Conservation (phyloP, 2,113 vertebrate species). For the Myiagra hebetior region DNA sequence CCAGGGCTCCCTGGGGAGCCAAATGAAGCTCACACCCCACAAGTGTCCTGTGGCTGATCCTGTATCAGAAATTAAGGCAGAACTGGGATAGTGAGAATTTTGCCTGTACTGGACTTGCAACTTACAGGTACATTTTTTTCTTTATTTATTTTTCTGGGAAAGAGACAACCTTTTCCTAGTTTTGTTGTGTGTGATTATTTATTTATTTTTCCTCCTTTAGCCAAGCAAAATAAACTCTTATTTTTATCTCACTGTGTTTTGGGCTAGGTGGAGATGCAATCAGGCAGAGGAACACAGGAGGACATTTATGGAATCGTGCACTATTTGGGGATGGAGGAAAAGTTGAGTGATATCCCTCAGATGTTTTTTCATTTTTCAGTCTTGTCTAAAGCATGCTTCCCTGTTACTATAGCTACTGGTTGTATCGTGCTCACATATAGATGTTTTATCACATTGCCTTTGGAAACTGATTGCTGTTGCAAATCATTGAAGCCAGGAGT, state of each 20-base stretch:
- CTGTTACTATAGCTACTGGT: constrained; percentile 49
- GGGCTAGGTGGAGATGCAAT: neutral
- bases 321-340: neutral
- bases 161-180: neutral
- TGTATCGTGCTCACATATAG: neutral
- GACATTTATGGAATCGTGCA: neutral
- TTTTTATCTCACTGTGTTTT: neutral
- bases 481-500: neutral
- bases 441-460: neutral
- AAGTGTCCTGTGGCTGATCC: neutral
- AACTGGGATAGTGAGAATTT: neutral
- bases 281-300: neutral
- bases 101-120: neutral
- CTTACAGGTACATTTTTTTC: neutral
- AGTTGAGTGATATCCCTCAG: neutral
- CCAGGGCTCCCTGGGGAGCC: neutral
- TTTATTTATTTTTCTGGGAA: neutral
- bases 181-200: neutral
- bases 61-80: neutral
- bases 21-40: neutral
- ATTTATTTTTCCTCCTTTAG: neutral
- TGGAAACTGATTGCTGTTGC: neutral
- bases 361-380: neutral
- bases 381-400: neutral
- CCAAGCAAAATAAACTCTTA: neutral